Evolutionary conservation across 2,888 invertebrate genomes (phyloP).

Genomic region (Sepioteuthis lessoniana): DNA sequence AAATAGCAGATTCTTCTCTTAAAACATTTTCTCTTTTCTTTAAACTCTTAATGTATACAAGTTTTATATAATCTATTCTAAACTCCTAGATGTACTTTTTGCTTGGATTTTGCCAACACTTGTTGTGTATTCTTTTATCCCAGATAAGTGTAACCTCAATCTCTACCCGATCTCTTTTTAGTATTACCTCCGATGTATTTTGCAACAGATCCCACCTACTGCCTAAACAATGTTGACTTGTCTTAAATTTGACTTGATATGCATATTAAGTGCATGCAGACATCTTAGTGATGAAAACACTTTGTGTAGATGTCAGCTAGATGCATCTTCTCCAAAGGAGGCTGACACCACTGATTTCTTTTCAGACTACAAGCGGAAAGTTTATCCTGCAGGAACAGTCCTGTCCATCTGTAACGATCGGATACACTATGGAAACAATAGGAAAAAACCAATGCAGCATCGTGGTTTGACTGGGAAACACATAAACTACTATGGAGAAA

Average conservation of each 20-base stretch:
- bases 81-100: not conserved
- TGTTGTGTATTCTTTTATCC: not conserved
- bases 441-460: slow-evolving; percentile 8
- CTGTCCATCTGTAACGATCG: slow-evolving; percentile 42
- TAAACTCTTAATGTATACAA: not conserved
- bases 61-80: not conserved
- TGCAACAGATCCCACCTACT: not conserved
- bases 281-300: not conserved
- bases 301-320: not conserved
- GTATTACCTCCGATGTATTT: not conserved
- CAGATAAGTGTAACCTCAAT: not conserved
- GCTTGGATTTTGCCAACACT: too few species aligned
- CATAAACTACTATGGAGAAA: slow-evolving; percentile 40
- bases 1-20: not conserved
- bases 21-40: too few species aligned
- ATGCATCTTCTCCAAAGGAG: not conserved
- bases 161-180: not conserved
- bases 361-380: slow-evolving; percentile 43
- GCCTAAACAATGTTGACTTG: not conserved
- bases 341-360: slow-evolving; percentile 46
- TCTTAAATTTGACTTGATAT: not conserved
- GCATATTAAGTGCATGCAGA: not conserved
- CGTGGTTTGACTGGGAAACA: slow-evolving; percentile 42
- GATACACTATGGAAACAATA: slow-evolving; percentile 20
- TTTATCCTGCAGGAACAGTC: slow-evolving; percentile 42